Conservation (phyloP, 2,797 vertebrate species). For the Fistularia commersonii region DNA sequence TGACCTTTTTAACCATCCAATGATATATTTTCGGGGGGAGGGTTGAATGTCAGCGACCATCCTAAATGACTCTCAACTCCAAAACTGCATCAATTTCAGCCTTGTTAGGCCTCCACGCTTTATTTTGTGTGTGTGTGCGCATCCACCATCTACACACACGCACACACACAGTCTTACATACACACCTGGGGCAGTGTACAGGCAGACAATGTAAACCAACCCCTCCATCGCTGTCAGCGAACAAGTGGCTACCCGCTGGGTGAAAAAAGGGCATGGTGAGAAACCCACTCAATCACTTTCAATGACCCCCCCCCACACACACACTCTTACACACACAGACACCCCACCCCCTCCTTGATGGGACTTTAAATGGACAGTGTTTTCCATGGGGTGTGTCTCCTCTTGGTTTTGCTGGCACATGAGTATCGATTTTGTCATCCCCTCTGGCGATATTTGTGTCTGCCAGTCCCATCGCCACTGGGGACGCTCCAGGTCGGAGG, state of each 20-base stretch:
- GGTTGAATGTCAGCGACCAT: conserved; percentile 61
- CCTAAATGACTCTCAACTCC: conserved; percentile 32
- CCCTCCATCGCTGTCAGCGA: conserved; percentile 77
- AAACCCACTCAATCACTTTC: conserved; percentile 74
- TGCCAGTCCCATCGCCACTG: conserved; percentile 48
- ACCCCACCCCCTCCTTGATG: conserved; percentile 18
- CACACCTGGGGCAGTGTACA: conserved; percentile 40
- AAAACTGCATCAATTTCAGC: conserved; percentile 63
- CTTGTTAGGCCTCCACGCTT: conserved; percentile 53
- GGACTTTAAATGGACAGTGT: conserved; percentile 58
- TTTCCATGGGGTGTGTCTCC: conserved; percentile 49
- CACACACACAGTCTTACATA: conserved; percentile 19
- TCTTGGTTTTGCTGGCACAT: conserved; percentile 41
- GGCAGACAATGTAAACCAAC: conserved; percentile 71
- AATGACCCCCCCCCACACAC: conserved; percentile 62
- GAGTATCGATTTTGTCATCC: conserved; percentile 66
- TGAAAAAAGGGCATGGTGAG: conserved; percentile 75
- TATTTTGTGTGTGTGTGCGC: not conserved
- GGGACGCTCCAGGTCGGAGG: conserved; percentile 41
- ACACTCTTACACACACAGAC: too few relatives aligned
- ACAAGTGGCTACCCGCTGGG: conserved; percentile 77
- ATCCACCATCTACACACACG: conserved; percentile 16
- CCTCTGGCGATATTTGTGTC: conserved; percentile 31
- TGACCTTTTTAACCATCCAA: conserved; percentile 57
- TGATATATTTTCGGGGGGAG: conserved; percentile 46